A percentile compares a stretch with the other conserved stretches of the same genome.
Evolutionary conservation across 2,797 vertebrate genomes (phyloP).

Genomic region (Alosa sapidissima): DNA sequence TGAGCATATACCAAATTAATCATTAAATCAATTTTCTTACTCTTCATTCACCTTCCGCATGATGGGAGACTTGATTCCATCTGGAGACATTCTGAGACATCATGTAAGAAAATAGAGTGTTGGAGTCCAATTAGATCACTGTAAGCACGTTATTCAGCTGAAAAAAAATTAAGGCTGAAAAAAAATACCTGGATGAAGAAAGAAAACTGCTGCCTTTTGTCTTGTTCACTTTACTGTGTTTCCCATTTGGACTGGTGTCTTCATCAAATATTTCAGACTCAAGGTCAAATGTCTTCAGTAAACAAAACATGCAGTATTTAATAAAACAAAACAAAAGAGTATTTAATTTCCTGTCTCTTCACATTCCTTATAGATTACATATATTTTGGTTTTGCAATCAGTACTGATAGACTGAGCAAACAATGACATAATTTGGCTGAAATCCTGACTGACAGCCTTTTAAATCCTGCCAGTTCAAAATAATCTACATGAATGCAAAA

Average conservation of each 20-base stretch:
- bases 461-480: neutral
- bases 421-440: neutral
- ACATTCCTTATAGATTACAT: neutral
- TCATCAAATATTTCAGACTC: constrained; percentile 69
- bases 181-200: constrained; percentile 64
- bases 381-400: neutral
- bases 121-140: neutral
- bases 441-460: neutral
- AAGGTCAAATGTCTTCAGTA: constrained; percentile 60
- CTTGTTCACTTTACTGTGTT: constrained; percentile 52
- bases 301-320: neutral
- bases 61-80: constrained; percentile 59
- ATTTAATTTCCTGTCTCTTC: neutral
- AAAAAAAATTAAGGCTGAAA: neutral
- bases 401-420: neutral
- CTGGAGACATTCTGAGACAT: constrained; percentile 61
- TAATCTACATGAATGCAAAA: neutral
- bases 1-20: neutral
- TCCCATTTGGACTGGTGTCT: constrained; percentile 56
- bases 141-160: neutral
- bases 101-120: neutral
- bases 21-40: constrained; percentile 59
- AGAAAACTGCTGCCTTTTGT: constrained; percentile 52
- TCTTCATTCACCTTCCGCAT: constrained; percentile 68
- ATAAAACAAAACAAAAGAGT: too few species aligned